Conservation (phyloP, 2,797 vertebrate species). For the Platyrinchus mystaceus region DNA sequence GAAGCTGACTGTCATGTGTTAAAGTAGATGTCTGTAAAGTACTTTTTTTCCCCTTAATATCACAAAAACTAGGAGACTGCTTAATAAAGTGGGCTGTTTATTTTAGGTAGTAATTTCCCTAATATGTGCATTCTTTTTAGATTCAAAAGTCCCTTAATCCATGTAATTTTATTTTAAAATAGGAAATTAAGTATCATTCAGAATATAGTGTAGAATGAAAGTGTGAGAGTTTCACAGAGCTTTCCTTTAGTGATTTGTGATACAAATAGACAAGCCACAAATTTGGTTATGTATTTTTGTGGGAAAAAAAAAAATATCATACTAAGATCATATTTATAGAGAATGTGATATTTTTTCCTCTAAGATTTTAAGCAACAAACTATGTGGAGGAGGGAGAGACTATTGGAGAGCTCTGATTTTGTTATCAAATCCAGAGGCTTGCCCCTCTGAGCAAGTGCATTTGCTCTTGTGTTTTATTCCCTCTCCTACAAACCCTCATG, state of each 20-base stretch:
- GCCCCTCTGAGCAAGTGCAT: slow-evolving; percentile 15
- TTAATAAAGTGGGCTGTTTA: not conserved
- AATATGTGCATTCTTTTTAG: not conserved
- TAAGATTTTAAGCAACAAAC: not conserved
- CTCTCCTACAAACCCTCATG: not conserved
- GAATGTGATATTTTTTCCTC: not conserved
- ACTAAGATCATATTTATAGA: not conserved
- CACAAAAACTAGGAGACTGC: not conserved
- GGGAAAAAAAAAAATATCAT: not conserved
- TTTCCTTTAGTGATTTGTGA: slow-evolving; percentile 20
- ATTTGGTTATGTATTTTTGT: not conserved
- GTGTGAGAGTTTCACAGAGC: not conserved
- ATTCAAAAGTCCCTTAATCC: not conserved
- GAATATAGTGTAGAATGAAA: not conserved
- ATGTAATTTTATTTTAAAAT: slow-evolving; percentile 20
- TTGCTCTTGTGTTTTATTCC: slow-evolving; percentile 1
- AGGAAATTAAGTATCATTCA: not conserved
- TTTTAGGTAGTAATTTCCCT: not conserved
- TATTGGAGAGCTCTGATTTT: slow-evolving; percentile 2
- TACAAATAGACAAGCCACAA: slow-evolving; percentile 1
- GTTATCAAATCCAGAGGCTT: not conserved
- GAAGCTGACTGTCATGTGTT: not conserved
- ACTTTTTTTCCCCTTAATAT: not conserved
- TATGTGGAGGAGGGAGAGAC: not conserved
- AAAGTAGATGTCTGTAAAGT: not conserved